Evolutionary conservation across 1,140 invertebrate genomes (phyloP), one percentile per base, ranked within the genome.

Genomic region (Drosophila bipectinata): DNA sequence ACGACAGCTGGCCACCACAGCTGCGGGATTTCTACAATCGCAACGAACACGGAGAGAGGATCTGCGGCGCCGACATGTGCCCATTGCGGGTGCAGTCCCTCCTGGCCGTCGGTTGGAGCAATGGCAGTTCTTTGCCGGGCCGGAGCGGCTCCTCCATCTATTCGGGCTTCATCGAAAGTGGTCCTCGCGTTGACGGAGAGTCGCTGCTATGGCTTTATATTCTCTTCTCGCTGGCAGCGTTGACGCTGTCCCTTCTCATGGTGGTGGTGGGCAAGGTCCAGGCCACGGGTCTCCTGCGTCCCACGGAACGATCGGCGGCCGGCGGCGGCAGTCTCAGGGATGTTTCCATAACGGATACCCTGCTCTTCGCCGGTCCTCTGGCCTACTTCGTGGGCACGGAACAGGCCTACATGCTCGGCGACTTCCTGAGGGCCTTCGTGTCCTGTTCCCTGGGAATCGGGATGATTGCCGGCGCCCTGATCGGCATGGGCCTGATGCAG

Each of bases 331-430:
- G 82, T 8, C 60, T 92, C 5, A 91, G 92, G 51, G 91, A 92
- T 26, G 71, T 91, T 1, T 88, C 75, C 6, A 71, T 87, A 4
- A 88, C 83, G 12, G 82, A 90, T 48, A 93, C 93, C 45, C 79
- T 95, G 39, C 93, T 94, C 66, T 91, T 95, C 34, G 93, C 94
- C 8, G 94, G 94, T 0, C 94, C 95, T 0, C 78, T 95, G 41
- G 94, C 94, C 1, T 92, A 95, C 14, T 95, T 95, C 67, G 94
- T 95, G 58, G 95, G 95, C 26, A 92, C 95, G 18, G 94, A 95
- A 72, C 95, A 95, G 81, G 94, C 94, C 34, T 95, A 95, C 66
- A 95, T 95, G 90, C 93, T 94, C 54, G 93, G 94, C 2, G 95
- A 95, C 66, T 95, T 95, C 74, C 93, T 93, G 39, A 93, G 95